phyloP scores from a whole-genome alignment of 2,113 vertebrate genomes.

The Odocoileus hemionus region DNA sequence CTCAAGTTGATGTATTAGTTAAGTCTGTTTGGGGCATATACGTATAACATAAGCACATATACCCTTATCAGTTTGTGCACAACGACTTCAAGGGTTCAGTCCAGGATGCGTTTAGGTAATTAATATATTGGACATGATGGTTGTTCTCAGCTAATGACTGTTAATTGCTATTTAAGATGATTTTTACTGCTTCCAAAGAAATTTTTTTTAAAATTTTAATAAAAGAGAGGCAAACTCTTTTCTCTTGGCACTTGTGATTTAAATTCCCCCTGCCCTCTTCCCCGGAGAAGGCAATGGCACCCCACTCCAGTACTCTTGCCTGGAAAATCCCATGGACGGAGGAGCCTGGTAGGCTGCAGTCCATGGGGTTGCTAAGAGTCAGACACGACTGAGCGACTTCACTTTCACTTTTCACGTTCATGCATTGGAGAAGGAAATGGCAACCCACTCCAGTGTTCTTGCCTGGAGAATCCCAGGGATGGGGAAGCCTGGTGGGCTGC shows the following conservation, averaged over 20 bases:
- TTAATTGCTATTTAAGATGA: slow-evolving; percentile 14
- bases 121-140: not conserved
- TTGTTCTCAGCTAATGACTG: slow-evolving; percentile 13
- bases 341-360: no score
- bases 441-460: no score
- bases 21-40: not conserved
- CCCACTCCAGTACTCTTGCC: no score
- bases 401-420: no score
- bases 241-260: not conserved
- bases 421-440: no score
- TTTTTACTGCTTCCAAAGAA: slow-evolving; percentile 30
- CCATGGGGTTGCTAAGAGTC: no score
- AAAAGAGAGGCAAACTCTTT: not conserved
- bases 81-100: not conserved
- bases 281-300: no score
- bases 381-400: no score
- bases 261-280: not conserved
- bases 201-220: not conserved
- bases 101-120: not conserved
- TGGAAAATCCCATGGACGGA: no score
- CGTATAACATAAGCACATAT: not conserved
- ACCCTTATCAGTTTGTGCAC: not conserved
- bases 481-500: no score
- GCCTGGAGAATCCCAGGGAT: no score
- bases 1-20: not conserved